phyloP scores from a whole-genome alignment of 92 coral and sea anemone species.

The Zoanthus gigantus region DNA sequence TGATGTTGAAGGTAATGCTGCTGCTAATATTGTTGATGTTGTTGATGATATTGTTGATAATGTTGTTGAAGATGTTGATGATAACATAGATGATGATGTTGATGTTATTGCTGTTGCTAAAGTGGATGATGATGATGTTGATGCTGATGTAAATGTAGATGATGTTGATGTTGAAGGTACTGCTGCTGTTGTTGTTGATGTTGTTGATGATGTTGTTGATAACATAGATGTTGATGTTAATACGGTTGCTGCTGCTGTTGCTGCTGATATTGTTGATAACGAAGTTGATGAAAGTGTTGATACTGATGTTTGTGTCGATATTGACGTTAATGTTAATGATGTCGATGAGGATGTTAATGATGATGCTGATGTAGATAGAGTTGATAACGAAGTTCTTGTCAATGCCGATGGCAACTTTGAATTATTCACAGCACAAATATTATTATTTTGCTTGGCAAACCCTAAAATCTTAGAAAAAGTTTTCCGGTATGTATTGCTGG shows the following conservation, averaged over 20 bases:
- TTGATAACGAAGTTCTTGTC: neutral
- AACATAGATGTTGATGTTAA: neutral
- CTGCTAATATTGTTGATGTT: neutral
- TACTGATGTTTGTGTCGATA: neutral
- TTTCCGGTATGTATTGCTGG: slow-evolving; percentile 51
- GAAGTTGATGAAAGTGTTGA: neutral
- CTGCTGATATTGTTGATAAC: neutral
- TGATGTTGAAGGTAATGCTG: neutral
- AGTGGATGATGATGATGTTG: neutral
- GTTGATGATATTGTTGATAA: neutral
- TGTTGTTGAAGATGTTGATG: neutral
- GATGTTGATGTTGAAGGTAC: neutral
- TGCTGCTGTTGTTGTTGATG: neutral
- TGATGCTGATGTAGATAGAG: neutral
- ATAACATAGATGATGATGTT: neutral
- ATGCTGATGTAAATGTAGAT: neutral
- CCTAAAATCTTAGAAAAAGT: slow-evolving; percentile 47
- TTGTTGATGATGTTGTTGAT: neutral
- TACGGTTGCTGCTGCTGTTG: neutral
- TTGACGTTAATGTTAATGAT: neutral
- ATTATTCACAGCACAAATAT: neutral
- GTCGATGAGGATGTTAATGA: neutral
- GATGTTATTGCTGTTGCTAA: neutral
- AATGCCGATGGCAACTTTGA: neutral
- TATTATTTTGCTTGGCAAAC: slow-evolving; percentile 5